Evolutionary conservation across 2,888 invertebrate species (phyloP), one percentile per base, ranked within the genome.

Genomic region (Dasysyrphus tricinctus): DNA sequence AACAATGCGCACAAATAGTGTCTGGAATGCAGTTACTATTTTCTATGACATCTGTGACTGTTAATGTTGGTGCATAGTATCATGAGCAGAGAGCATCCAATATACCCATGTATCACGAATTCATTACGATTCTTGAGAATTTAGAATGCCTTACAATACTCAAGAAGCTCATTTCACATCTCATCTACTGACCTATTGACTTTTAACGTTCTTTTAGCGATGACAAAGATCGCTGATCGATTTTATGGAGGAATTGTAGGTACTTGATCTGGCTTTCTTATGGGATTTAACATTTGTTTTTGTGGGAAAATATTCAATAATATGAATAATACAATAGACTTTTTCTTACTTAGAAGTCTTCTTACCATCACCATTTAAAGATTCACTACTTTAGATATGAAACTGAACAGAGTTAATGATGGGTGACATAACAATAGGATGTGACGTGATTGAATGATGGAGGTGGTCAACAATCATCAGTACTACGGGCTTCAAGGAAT

Each of bases 1-100:
- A 77, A 77, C 72, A 76, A 63, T 75, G 44, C 7, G n/a, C 49
- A 19, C 34, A 49, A 42, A 65, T 32, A 76, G 56, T 80, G 76
- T 76, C 32, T 47, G 77, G 77, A 82, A 77, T 81, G 82, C 12
- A 63, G 75, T 61, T 54, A 61, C 59, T 56, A 44, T 49, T 54
- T 69, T n/a, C 54, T 56, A 54, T 56, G 54, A 56, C 74, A 73
- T 73, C 77, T 24, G 0, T 12, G 54, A 65, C 65, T 54, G 51
- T 69, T n/a, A n/a, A 51, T 51, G 49, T 34, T 47, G 51, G 7
- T n/a, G 37, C 8, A n/a, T 24, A 14, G 37, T n/a, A n/a, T n/a
- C 11, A 59, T 39, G n/a, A 24, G 7, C 51, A 29, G 24, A 24
- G 5, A 12, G 2, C 12, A 42, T 42, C 14, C 24, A 37, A 14